These are phyloP conservation scores for Carettochelys insculpta DNA, from an alignment of 2,113 vertebrate species.

Conservation along the genomic window DNA sequence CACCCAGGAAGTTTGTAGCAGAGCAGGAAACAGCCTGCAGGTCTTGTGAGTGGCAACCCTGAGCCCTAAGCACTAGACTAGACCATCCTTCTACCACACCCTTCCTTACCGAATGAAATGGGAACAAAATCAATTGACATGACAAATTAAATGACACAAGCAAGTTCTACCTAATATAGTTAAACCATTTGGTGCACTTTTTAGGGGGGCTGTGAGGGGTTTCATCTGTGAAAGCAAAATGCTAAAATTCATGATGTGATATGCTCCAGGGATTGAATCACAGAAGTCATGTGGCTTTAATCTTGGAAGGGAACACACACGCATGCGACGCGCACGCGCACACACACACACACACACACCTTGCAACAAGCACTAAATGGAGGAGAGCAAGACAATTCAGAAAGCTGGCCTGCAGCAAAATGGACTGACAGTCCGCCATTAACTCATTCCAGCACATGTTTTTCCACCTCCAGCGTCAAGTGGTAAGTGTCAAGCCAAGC, in stretches of 20 bases:
- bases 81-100: neutral
- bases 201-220: neutral
- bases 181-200: neutral
- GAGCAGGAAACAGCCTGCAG: neutral
- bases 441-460: constrained; percentile 73
- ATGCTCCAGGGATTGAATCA: constrained; percentile 1
- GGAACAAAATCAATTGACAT: neutral
- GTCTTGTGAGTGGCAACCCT: neutral
- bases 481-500: constrained; percentile 59
- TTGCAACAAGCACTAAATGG: constrained; percentile 60
- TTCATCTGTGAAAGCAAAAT: neutral
- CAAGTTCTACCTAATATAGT: neutral
- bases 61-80: neutral
- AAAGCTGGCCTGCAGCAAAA: constrained; percentile 67
- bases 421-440: constrained; percentile 74
- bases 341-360: neutral
- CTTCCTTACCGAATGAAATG: neutral
- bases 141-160: neutral
- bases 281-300: neutral
- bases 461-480: constrained; percentile 71
- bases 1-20: neutral
- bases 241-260: neutral
- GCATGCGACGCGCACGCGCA: no score
- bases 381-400: constrained; percentile 66
- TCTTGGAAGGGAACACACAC: constrained; percentile 33